Conservation (phyloP, 1,140 invertebrate genomes). For the Chlorops oryzae region DNA sequence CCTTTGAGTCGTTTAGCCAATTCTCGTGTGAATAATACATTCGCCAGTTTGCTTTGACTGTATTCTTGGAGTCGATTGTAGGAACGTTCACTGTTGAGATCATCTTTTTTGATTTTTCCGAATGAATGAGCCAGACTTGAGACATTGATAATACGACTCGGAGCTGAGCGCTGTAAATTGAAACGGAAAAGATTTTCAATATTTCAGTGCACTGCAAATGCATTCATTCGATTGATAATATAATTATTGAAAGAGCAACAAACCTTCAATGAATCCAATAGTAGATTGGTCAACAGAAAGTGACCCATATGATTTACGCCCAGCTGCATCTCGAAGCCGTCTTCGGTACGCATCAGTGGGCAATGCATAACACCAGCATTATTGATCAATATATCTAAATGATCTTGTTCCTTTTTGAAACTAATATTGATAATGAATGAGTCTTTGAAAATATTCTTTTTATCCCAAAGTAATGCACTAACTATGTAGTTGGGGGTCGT, state of each 20-base stretch:
- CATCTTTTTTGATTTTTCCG: constrained; percentile 63
- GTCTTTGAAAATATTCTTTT: too few relatives aligned
- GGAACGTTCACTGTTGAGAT: constrained; percentile 63
- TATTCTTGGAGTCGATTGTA: constrained; percentile 67
- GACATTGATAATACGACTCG: constrained; percentile 72
- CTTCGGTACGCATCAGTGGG: constrained; percentile 59
- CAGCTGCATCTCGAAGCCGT: constrained; percentile 79
- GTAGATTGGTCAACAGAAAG: constrained; percentile 79
- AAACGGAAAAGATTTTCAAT: too few relatives aligned
- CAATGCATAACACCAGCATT: constrained; percentile 80
- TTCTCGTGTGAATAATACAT: constrained; percentile 73
- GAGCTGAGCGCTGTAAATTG: constrained; percentile 44
- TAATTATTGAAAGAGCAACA: too few relatives aligned
- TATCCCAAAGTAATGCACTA: too few relatives aligned
- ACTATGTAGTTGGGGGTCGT: too few relatives aligned
- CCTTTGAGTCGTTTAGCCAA: constrained; percentile 63
- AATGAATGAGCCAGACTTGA: constrained; percentile 61
- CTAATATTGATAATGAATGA: too few relatives aligned
- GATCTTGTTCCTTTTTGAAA: constrained; percentile 57
- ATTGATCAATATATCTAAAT: constrained; percentile 76
- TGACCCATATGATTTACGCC: constrained; percentile 78
- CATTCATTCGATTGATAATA: too few relatives aligned
- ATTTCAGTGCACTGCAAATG: too few relatives aligned
- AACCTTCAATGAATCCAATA: constrained; percentile 69
- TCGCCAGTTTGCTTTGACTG: constrained; percentile 79